Percentiles rank a stretch among this genome's conserved stretches.
Conservation (phyloP, 2,797 vertebrate species). For the Botia kubotai region DNA sequence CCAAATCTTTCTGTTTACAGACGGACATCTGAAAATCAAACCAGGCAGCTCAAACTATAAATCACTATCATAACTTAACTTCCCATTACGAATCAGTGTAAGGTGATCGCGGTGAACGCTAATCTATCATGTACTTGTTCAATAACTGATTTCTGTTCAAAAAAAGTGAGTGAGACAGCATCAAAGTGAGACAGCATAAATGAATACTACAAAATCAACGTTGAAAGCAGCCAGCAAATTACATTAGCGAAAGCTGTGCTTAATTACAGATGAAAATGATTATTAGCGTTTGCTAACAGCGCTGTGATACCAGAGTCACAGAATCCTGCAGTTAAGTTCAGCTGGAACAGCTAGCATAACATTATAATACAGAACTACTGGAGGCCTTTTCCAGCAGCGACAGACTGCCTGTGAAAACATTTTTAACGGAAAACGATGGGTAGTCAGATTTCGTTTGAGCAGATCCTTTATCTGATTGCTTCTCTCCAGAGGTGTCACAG, state of each 20-base stretch:
- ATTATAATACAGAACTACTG: slow-evolving; percentile 29
- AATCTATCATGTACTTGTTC: too few relatives aligned
- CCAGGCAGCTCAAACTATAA: too few relatives aligned
- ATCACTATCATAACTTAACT: too few relatives aligned
- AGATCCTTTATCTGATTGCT: neutral
- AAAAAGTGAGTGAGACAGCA: too few relatives aligned
- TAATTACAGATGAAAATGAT: slow-evolving; percentile 37
- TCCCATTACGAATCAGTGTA: too few relatives aligned
- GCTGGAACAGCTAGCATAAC: slow-evolving; percentile 22
- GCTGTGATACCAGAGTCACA: slow-evolving; percentile 31
- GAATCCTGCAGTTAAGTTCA: slow-evolving; percentile 34
- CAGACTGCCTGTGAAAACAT: slow-evolving; percentile 6
- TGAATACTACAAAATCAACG: neutral
- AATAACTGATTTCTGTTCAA: too few relatives aligned
- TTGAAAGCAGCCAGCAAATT: neutral
- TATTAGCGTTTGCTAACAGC: slow-evolving; percentile 38
- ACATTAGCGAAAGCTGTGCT: slow-evolving; percentile 29
- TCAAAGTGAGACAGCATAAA: neutral
- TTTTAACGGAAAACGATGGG: neutral
- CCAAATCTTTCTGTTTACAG: too few relatives aligned
- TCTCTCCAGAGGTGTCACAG: too few relatives aligned
- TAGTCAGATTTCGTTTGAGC: slow-evolving; percentile 1
- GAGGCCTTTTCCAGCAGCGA: slow-evolving; percentile 1
- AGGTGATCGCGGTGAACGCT: too few relatives aligned
- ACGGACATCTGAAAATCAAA: too few relatives aligned